Evolutionary conservation across 2,888 invertebrate genomes (phyloP).

Genomic region (Punctoribates punctum): DNA sequence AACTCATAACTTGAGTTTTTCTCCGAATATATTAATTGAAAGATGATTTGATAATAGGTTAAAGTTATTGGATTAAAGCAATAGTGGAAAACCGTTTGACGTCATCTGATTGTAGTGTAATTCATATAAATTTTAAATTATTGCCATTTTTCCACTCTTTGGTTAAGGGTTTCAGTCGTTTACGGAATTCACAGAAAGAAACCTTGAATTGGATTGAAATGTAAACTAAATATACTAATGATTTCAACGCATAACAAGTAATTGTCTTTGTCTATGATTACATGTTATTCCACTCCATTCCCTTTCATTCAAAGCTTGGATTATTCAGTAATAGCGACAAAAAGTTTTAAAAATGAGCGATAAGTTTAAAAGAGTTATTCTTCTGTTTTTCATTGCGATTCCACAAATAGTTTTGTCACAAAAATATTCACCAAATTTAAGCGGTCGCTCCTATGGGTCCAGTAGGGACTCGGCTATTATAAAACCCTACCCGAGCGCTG

Average conservation of each 20-base stretch:
- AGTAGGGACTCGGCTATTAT: background rate
- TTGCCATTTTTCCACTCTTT: background rate
- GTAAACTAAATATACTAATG: background rate
- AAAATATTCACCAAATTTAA: background rate
- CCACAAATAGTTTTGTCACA: background rate
- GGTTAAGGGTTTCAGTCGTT: background rate
- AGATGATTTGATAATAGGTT: background rate
- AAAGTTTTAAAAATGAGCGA: too few species aligned
- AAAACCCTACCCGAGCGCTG: background rate
- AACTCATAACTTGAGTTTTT: too few species aligned
- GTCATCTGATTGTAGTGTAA: background rate
- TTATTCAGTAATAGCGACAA: too few species aligned
- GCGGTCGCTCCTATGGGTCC: background rate
- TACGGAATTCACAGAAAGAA: slow-evolving; percentile 18
- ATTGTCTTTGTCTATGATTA: too few species aligned
- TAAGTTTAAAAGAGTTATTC: too few species aligned
- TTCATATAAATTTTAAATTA: background rate
- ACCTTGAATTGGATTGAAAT: slow-evolving; percentile 22
- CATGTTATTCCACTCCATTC: too few species aligned
- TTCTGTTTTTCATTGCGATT: background rate
- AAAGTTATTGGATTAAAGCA: background rate
- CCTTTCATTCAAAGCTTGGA: too few species aligned
- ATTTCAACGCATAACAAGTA: too few species aligned
- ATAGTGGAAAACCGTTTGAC: background rate
- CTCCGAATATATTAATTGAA: too few species aligned